These are phyloP conservation scores for Drosophila ercepeae DNA, from an alignment of 1,140 invertebrate genomes.

Conservation along the genomic window DNA sequence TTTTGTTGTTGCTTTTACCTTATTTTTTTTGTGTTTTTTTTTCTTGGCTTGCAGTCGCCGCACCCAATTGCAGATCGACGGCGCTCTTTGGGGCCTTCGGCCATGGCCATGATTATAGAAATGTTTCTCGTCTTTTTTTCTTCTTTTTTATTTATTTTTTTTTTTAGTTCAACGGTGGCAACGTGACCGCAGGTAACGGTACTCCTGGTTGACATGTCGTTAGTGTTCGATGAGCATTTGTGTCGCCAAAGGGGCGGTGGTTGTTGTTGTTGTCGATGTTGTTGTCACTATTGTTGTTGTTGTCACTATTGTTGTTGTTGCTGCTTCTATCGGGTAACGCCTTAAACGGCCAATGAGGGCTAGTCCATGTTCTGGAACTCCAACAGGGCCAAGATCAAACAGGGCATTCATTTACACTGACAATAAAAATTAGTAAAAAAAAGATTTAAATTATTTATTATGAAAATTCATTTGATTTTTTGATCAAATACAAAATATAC, in stretches of 20 bases:
- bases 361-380: not conserved
- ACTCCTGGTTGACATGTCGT: conserved; percentile 70
- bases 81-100: conserved; percentile 8
- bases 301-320: conserved; percentile 1
- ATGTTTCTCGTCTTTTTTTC: too few relatives aligned
- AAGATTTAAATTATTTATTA: too few relatives aligned
- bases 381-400: not conserved
- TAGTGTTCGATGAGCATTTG: conserved; percentile 52
- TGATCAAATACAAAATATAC: too few relatives aligned
- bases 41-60: conserved; percentile 19
- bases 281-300: not conserved
- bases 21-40: too few relatives aligned
- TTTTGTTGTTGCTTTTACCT: not conserved
- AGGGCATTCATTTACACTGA: not conserved
- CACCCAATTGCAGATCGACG: conserved; percentile 39
- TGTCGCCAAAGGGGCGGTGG: conserved; percentile 1
- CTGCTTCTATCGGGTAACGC: conserved; percentile 2
- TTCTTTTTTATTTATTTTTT: not conserved
- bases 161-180: conserved; percentile 23
- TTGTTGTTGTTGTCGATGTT: not conserved
- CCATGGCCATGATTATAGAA: conserved; percentile 3
- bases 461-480: too few relatives aligned
- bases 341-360: conserved; percentile 19
- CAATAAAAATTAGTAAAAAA: not conserved
- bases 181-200: conserved; percentile 75